A percentile compares a stretch with the other conserved stretches of the same genome.
Evolutionary conservation across 2,113 vertebrate species (phyloP).

Genomic region (Hippoglossus stenolepis): DNA sequence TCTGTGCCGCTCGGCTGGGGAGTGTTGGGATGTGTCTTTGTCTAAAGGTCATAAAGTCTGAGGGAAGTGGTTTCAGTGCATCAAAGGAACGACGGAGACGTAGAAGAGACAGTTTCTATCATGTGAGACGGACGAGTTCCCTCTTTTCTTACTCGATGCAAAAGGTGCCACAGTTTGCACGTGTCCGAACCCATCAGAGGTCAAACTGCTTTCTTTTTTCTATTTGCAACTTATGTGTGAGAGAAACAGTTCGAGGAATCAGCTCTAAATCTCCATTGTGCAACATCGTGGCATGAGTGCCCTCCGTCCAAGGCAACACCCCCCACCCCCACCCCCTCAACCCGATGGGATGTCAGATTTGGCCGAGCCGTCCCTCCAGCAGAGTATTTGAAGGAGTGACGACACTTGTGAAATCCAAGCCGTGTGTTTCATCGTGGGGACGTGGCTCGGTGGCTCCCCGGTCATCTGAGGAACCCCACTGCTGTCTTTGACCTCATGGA

Average conservation of each 20-base stretch:
- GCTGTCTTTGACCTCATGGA: conserved; percentile 81
- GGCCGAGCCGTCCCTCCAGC: conserved; percentile 15
- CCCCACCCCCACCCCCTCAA: conserved; percentile 11
- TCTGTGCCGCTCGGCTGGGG: not conserved
- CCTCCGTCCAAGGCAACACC: conserved; percentile 16
- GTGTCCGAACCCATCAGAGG: too few relatives aligned
- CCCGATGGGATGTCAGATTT: conserved; percentile 29
- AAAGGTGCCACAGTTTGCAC: too few relatives aligned
- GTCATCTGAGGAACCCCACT: conserved; percentile 61
- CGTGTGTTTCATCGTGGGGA: conserved; percentile 62
- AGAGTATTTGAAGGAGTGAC: conserved; percentile 44
- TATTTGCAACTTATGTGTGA: not conserved
- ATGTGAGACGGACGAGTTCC: too few relatives aligned
- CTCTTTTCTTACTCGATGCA: too few relatives aligned
- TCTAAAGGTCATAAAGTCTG: too few relatives aligned
- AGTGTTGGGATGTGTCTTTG: not conserved
- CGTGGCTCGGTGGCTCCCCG: conserved; percentile 46
- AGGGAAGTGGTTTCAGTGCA: not conserved
- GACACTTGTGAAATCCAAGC: conserved; percentile 61
- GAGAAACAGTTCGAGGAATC: not conserved
- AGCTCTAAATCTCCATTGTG: conserved; percentile 29
- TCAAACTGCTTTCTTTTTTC: not conserved
- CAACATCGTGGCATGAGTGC: conserved; percentile 20
- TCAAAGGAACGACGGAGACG: too few relatives aligned
- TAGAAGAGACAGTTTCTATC: too few relatives aligned